A percentile compares a stretch with the other conserved stretches of the same genome.
These are phyloP conservation scores for Therioaphis trifolii DNA, from an alignment of 2,888 invertebrate species.

Conservation along the genomic window DNA sequence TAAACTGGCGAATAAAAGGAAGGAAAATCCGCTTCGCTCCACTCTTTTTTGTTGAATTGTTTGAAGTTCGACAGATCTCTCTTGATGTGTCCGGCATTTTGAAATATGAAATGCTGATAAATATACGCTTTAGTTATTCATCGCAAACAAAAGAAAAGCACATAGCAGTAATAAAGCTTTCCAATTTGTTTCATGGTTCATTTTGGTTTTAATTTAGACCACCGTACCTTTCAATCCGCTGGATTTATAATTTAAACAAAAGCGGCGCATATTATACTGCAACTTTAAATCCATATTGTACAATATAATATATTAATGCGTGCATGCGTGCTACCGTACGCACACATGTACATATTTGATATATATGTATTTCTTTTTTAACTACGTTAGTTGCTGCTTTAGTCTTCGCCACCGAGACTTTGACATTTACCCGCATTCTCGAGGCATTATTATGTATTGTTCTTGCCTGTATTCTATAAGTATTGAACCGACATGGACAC, in stretches of 20 bases:
- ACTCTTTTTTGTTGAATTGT: neutral
- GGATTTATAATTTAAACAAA: too few species aligned
- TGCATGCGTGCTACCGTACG: too few species aligned
- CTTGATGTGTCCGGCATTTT: neutral
- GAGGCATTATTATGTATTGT: neutral
- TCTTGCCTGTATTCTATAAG: neutral
- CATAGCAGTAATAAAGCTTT: too few species aligned
- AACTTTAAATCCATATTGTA: too few species aligned
- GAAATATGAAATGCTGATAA: too few species aligned
- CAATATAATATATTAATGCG: too few species aligned
- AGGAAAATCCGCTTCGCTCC: neutral
- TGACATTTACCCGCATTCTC: constrained; percentile 22
- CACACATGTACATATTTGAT: neutral
- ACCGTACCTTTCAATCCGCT: too few species aligned
- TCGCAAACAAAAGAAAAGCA: too few species aligned
- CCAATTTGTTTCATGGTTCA: too few species aligned
- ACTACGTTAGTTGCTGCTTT: neutral
- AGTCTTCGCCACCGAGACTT: neutral
- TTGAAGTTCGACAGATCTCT: neutral
- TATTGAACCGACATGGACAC: neutral
- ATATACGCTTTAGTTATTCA: too few species aligned
- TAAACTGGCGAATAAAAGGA: neutral
- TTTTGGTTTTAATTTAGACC: too few species aligned
- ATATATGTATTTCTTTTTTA: neutral
- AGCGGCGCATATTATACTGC: too few species aligned